These are phyloP conservation scores for Anguilla megastoma DNA, from an alignment of 2,797 vertebrate species.

Conservation along the genomic window DNA sequence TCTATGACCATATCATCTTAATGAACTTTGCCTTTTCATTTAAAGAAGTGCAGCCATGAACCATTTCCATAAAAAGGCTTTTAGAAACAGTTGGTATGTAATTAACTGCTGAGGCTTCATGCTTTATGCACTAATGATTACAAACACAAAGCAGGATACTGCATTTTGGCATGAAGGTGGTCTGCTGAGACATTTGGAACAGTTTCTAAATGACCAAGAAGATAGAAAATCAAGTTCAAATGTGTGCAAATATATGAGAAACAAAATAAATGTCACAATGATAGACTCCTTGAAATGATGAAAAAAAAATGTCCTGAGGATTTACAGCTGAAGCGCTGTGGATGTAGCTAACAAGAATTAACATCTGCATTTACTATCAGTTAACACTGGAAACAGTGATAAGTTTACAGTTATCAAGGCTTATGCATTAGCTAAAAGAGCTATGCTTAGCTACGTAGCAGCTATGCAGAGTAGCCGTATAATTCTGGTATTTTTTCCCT, in stretches of 20 bases:
- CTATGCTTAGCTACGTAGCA: not conserved
- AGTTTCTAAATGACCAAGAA: not conserved
- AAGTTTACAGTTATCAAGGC: not conserved
- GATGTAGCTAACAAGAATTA: not conserved
- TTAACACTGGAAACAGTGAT: not conserved
- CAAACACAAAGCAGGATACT: not conserved
- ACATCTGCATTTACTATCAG: not conserved
- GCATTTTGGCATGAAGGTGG: not conserved
- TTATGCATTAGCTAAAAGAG: not conserved
- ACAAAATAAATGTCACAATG: not conserved
- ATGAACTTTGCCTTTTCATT: conserved; percentile 21
- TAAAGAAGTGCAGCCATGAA: not conserved
- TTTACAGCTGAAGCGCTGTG: not conserved
- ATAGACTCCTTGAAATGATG: not conserved
- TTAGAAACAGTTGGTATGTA: not conserved
- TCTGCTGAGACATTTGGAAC: not conserved
- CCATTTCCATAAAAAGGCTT: too few species aligned
- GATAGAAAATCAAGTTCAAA: not conserved
- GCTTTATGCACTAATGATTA: not conserved
- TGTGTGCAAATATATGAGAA: not conserved
- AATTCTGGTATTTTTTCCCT: too few species aligned
- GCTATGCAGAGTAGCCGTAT: too few species aligned
- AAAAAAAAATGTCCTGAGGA: not conserved
- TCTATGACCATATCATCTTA: not conserved
- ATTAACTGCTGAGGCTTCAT: not conserved